Evolutionary conservation across 2,888 invertebrate species (phyloP), one percentile per base, ranked within the genome.

Genomic region (Lycia hirtaria): DNA sequence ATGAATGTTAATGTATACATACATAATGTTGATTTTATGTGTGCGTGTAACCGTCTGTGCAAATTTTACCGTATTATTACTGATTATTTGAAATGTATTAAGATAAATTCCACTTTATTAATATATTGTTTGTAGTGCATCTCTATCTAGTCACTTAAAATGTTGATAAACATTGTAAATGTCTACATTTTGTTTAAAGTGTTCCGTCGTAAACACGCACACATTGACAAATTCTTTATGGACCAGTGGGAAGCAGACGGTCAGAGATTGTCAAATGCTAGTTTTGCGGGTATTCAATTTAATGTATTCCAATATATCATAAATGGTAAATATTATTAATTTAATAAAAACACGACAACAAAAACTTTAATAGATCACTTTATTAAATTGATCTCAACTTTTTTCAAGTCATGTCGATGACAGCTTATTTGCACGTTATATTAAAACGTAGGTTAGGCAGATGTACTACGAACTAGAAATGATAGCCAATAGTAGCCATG

Each of bases 201-300:
- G 17, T 44, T 49, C 20, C 54, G 40, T 45, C 45, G 56, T 58
- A 62, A 62, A 64, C 57, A 56, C 62, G 48, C 72, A 71, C 69
- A 73, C 75, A 60, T 49, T 35, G 19, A 62, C 22, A 53, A 47
- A n/a, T 2, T 14, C 32, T 45, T 53, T 44, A 49, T 49, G 51
- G 44, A 41, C 35, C 14, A 14, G 40, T 4, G 17, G 38, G 47
- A 40, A 38, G 12, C 33, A 40, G 40, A 33, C 38, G 20, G 38
- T 26, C 53, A 53, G 28, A 1, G 35, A 5, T 12, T 43, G 24
- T 52, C 32, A 52, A 52, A 17, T 24, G 17, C 32, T 37, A n/a
- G 5, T 32, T 10, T n/a, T n/a, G n/a, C n/a, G n/a, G n/a, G n/a
- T n/a, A n/a, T n/a, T n/a, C n/a, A n/a, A n/a, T n/a, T n/a, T n/a